phyloP scores from a whole-genome alignment of 2,797 vertebrate genomes.

The Rhyacichthys aspro region DNA sequence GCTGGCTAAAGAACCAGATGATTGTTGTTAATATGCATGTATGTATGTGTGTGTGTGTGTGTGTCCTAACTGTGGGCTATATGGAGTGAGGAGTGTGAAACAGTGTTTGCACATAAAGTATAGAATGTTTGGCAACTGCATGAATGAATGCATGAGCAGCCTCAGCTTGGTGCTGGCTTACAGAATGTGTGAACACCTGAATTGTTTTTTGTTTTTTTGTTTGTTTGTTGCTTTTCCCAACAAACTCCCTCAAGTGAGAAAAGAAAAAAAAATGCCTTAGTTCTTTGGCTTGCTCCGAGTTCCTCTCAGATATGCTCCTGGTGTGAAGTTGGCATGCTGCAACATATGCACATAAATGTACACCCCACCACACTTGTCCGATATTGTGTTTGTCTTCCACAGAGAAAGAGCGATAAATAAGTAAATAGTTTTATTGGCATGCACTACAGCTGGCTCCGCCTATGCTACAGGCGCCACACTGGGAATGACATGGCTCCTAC shows the following conservation, averaged over 20 bases:
- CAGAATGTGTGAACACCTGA: slow-evolving; percentile 64
- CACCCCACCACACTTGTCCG: not conserved
- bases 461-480: slow-evolving; percentile 47
- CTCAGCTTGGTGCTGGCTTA: slow-evolving; percentile 21
- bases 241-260: slow-evolving; percentile 49
- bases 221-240: slow-evolving; percentile 32
- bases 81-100: slow-evolving; percentile 4
- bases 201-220: slow-evolving; percentile 39
- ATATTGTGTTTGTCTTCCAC: slow-evolving; percentile 1
- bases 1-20: slow-evolving; percentile 13
- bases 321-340: slow-evolving; percentile 36
- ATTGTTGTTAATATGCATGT: slow-evolving; percentile 31
- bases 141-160: slow-evolving; percentile 70
- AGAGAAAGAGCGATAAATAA: slow-evolving; percentile 24
- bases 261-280: slow-evolving; percentile 38
- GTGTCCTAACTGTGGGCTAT: no score
- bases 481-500: slow-evolving; percentile 58
- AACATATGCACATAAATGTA: slow-evolving; percentile 35
- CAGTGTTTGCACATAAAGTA: slow-evolving; percentile 46
- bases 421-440: slow-evolving; percentile 35
- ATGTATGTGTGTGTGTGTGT: slow-evolving; percentile 23
- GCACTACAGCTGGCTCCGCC: slow-evolving; percentile 27
- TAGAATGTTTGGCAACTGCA: slow-evolving; percentile 41
- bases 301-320: slow-evolving; percentile 29
- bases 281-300: slow-evolving; percentile 34